Base-by-base conservation (phyloP, 1,140 invertebrate genomes). In the Carposina sasakii region DNA sequence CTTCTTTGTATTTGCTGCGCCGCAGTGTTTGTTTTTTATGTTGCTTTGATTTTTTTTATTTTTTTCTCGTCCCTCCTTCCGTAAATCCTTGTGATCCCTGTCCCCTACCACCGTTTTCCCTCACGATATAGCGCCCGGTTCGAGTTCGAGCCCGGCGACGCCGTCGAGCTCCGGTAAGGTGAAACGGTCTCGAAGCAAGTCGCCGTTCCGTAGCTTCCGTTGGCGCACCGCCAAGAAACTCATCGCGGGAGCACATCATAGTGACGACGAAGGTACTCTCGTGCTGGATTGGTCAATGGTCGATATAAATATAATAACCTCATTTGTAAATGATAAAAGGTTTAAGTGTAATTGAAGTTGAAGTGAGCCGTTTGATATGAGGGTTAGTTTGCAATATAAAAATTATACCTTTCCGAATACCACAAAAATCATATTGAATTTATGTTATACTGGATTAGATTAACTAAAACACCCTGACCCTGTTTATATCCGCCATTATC, bases 131-230 rank as follows among this genome's bases (percentile, higher is more conserved):
- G 73, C 70, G 42, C 63, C 70, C 53, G 68, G 79, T 12, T 52
- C 75, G 63, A 72, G 77, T 48, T 77, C 74, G 20, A 66, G 70
- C 12, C 71, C 76, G 13, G 68, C 73, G 3, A 83, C 82, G 37
- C 69, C 81, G 19, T 76, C 77, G 10, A 79, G 72, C 42, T 74
- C 76, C 61, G 72, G 73, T 77, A 86, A 85, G 74, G 89, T 91
- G 85, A 93, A 93, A 87, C 90, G 91, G 57, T 94, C 91, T 54
- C 89, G 94, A 59, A 95, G 94, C 86, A 96, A 96, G 85, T 95
- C 93, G 52, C 94, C 94, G 40, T 96, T 96, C 89, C 87, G 94
- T 63, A 95, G 93, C 82, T 95, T 96, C 89, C 89, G 93, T 48
- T 96, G 94, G 93, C 59, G 63, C 26, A 77, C 79, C 24, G 77